phyloP scores from a whole-genome alignment of 2,797 vertebrate genomes.

The Carapus acus region DNA sequence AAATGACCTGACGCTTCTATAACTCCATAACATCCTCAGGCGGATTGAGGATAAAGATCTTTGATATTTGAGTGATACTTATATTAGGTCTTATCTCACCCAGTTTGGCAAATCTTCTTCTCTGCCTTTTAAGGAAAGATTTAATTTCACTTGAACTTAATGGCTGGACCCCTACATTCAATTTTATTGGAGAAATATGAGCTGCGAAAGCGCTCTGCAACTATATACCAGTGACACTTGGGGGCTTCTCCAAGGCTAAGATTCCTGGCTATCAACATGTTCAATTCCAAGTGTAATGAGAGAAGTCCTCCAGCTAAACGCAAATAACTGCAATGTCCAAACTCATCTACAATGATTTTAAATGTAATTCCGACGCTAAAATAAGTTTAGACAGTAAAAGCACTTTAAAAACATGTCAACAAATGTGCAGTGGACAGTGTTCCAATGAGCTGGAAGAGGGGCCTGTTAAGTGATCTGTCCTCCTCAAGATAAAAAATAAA shows the following conservation, averaged over 20 bases:
- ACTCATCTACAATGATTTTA: slow-evolving; percentile 12
- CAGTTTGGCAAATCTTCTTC: slow-evolving; percentile 48
- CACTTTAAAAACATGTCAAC: neutral
- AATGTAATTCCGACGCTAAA: slow-evolving; percentile 14
- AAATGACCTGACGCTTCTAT: slow-evolving; percentile 39
- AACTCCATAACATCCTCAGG: slow-evolving; percentile 43
- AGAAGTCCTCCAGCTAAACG: slow-evolving; percentile 16
- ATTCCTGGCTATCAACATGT: slow-evolving; percentile 32
- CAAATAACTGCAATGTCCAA: slow-evolving; percentile 13
- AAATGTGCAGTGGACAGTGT: too few species aligned
- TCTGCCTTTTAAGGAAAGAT: slow-evolving; percentile 50
- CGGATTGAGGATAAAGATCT: slow-evolving; percentile 50
- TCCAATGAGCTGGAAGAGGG: too few species aligned
- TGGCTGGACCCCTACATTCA: slow-evolving; percentile 41
- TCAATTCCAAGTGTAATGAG: slow-evolving; percentile 32
- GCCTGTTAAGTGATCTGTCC: too few species aligned
- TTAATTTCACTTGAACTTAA: slow-evolving; percentile 54
- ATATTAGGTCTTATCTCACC: slow-evolving; percentile 61
- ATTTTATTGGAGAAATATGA: slow-evolving; percentile 55
- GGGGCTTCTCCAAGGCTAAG: slow-evolving; percentile 62
- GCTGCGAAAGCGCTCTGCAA: slow-evolving; percentile 50
- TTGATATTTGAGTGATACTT: slow-evolving; percentile 58
- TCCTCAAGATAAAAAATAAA: too few species aligned
- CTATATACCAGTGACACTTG: slow-evolving; percentile 60
- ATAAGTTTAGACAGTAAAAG: slow-evolving; percentile 6